Base-by-base conservation (phyloP, 2,797 vertebrate species). In the Sebastolobus alascanus region DNA sequence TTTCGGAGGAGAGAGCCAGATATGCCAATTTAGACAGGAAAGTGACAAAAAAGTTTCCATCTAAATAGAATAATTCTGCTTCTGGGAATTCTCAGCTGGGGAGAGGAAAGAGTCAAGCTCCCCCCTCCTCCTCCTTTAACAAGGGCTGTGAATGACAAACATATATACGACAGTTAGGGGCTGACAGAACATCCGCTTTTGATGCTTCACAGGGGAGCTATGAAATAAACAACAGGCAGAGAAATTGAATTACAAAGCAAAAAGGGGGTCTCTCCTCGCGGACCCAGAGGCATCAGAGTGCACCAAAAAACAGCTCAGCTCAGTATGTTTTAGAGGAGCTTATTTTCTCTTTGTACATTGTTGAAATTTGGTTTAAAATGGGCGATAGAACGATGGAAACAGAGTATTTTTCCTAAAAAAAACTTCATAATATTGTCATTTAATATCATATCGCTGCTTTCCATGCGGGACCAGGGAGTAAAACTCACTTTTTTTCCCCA, bases 11-110 rank as follows among this genome's bases (percentile, higher is more conserved):
- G 96, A 96, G 96, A 97, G 95, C 93, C 96, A 96, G 97, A 97
- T 96, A 96, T 97, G 97, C 97, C 97, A 97, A 97, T 97, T 98
- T 97, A 97, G 97, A 97, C 96, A 95, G 96, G 95, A 94, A 96
- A 97, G 96, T 97, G 97, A 97, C 96, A 97, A 96, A 96, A 97
- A 91, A 92, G 96, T 97, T 97, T 96, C 96, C 96, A 96, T 97
- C 96, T 97, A 97, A 97, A 97, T 96, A 96, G 95, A 97, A 96
- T 97, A 96, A 97, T 98, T 97, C 96, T 91, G 96, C 97, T 96
- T 96, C 95, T 95, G 97, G 97, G 97, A 97, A 97, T 97, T 97
- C 96, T 96, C 94, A 87, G 94, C 95, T 95, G 95, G 93, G 93
- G 95, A 93, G 89, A 90, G 86, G 87, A 93, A 90, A 93, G 92